These are phyloP conservation scores for Gonatopus flavifemur DNA, from an alignment of 1,140 invertebrate species.

Conservation along the genomic window DNA sequence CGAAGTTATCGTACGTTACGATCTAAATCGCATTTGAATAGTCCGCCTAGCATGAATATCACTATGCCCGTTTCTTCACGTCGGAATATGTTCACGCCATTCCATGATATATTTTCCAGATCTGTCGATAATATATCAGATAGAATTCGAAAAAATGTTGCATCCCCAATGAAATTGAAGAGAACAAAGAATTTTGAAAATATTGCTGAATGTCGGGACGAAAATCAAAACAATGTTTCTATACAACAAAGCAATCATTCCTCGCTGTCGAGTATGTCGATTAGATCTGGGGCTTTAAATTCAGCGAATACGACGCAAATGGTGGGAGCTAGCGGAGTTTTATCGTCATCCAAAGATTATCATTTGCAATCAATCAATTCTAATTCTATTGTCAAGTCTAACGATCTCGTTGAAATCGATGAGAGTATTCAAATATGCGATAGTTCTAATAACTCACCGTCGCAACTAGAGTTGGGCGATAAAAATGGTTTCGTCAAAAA, in stretches of 20 bases:
- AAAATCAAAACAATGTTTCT: constrained; percentile 22
- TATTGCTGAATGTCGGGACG: constrained; percentile 21
- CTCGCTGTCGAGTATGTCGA: not conserved
- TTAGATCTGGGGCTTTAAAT: not conserved
- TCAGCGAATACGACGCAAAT: constrained; percentile 2
- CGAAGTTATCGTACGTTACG: too few relatives aligned
- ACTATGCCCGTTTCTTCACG: constrained; percentile 15
- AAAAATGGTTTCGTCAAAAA: not conserved
- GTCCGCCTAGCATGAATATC: constrained; percentile 18
- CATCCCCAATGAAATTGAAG: constrained; percentile 6
- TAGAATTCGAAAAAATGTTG: not conserved
- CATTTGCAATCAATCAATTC: too few relatives aligned
- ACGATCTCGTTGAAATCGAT: too few relatives aligned
- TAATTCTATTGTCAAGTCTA: too few relatives aligned
- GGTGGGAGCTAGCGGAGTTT: constrained; percentile 20
- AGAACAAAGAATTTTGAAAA: constrained; percentile 29
- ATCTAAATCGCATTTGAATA: constrained; percentile 9
- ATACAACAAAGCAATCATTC: not conserved
- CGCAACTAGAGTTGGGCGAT: too few relatives aligned
- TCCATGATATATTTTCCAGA: constrained; percentile 3
- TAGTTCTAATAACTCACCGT: too few relatives aligned
- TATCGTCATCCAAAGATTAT: constrained; percentile 3
- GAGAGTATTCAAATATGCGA: too few relatives aligned
- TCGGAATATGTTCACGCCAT: not conserved
- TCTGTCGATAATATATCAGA: constrained; percentile 16